Evolutionary conservation across 2,797 vertebrate species (phyloP).

Genomic region (Chaetodon trifasciatus): DNA sequence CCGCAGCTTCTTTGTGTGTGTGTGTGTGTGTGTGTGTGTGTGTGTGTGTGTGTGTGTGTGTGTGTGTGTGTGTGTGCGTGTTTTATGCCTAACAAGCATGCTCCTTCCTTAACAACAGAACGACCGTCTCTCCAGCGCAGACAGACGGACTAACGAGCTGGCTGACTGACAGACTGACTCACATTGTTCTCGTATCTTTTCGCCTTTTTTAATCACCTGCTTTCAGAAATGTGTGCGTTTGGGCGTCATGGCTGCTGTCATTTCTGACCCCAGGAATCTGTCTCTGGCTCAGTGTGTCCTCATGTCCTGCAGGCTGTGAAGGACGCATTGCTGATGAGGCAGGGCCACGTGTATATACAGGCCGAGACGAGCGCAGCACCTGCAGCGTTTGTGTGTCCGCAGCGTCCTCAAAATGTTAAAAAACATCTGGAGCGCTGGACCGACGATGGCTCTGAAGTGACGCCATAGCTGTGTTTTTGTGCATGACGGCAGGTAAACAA

Average conservation of each 20-base stretch:
- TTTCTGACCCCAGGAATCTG: neutral
- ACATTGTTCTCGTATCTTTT: neutral
- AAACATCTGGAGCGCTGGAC: neutral
- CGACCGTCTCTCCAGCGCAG: slow-evolving; percentile 16
- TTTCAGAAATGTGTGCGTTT: too few relatives aligned
- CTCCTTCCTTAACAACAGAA: slow-evolving; percentile 45
- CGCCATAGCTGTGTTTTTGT: neutral
- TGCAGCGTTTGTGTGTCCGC: neutral
- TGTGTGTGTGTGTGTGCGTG: slow-evolving; percentile 17
- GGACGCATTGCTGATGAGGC: neutral
- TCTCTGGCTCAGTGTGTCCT: neutral
- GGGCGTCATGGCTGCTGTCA: neutral
- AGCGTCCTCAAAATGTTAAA: too few relatives aligned
- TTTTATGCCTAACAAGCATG: slow-evolving; percentile 45
- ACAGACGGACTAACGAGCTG: slow-evolving; percentile 38
- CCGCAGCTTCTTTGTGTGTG: slow-evolving; percentile 38
- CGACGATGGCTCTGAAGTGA: slow-evolving; percentile 3
- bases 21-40: slow-evolving; percentile 31
- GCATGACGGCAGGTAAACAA: neutral
- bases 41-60: slow-evolving; percentile 28
- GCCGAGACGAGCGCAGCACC: neutral
- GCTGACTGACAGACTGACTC: slow-evolving; percentile 1
- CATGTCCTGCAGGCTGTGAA: neutral
- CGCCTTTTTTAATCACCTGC: neutral
- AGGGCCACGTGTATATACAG: too few relatives aligned